These are phyloP conservation scores for Sitta carolinensis DNA, from an alignment of 2,797 vertebrate species.

Conservation along the genomic window DNA sequence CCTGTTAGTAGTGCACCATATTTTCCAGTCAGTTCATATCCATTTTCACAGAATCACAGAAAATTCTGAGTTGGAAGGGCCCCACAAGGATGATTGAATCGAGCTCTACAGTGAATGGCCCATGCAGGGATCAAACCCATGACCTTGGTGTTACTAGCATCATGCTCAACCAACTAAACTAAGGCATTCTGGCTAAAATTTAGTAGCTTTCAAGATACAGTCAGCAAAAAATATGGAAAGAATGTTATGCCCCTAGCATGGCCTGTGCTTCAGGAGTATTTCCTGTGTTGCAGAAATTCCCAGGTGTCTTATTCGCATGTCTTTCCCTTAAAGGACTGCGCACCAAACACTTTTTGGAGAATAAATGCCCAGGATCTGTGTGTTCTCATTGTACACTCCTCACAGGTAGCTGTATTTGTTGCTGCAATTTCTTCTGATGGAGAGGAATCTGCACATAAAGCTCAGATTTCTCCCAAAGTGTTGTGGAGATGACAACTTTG, in stretches of 20 bases:
- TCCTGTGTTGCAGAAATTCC: neutral
- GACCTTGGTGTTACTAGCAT: neutral
- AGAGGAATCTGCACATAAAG: neutral
- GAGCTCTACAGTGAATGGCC: neutral
- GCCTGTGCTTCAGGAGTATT: neutral
- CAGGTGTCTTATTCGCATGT: neutral
- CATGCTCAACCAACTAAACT: neutral
- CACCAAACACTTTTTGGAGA: neutral
- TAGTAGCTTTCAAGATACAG: neutral
- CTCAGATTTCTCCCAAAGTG: neutral
- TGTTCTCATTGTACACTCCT: neutral
- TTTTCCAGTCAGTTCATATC: neutral
- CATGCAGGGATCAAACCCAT: neutral
- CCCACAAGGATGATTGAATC: accelerated
- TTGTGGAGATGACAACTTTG: neutral
- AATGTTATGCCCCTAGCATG: neutral
- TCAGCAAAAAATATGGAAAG: neutral
- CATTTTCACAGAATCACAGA: neutral
- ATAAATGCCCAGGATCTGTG: neutral
- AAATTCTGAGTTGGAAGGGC: neutral
- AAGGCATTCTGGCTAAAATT: neutral
- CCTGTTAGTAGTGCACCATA: neutral
- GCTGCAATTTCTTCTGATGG: neutral
- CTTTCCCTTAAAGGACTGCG: neutral
- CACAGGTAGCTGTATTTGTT: too few relatives aligned